These are phyloP conservation scores for Toxotes jaculatrix DNA, from an alignment of 2,113 vertebrate genomes.

Conservation along the genomic window DNA sequence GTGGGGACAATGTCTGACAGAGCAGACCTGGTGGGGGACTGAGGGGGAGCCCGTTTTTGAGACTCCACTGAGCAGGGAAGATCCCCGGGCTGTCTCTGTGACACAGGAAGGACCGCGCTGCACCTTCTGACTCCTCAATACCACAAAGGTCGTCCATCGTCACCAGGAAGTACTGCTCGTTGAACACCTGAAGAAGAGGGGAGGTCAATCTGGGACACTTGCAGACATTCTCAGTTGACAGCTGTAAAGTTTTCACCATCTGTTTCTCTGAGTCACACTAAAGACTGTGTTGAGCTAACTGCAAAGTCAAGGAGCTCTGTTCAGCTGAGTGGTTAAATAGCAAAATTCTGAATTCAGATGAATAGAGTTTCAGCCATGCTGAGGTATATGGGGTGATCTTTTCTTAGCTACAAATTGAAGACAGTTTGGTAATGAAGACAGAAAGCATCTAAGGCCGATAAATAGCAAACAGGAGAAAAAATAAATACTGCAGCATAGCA, in stretches of 20 bases:
- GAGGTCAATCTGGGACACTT: background rate
- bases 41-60: conserved; percentile 93
- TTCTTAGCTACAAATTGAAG: background rate
- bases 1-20: background rate
- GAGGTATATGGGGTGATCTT: background rate
- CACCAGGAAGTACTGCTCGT: conserved; percentile 91
- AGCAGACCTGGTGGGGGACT: conserved; percentile 90
- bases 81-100: conserved; percentile 85
- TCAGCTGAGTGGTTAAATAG: background rate
- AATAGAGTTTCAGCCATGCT: background rate
- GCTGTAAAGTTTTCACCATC: background rate
- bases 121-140: conserved; percentile 75
- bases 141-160: conserved; percentile 92
- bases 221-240: background rate
- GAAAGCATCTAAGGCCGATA: conserved; percentile 9
- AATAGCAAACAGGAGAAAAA: conserved; percentile 9
- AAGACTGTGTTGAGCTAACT: background rate
- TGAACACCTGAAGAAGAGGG: conserved; percentile 86
- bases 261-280: background rate
- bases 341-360: background rate
- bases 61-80: conserved; percentile 93
- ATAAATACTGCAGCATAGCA: conserved; percentile 29
- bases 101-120: conserved; percentile 84
- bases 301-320: background rate
- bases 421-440: background rate